Evolutionary conservation across 2,113 vertebrate genomes (phyloP).

Genomic region (Addax nasomaculatus): DNA sequence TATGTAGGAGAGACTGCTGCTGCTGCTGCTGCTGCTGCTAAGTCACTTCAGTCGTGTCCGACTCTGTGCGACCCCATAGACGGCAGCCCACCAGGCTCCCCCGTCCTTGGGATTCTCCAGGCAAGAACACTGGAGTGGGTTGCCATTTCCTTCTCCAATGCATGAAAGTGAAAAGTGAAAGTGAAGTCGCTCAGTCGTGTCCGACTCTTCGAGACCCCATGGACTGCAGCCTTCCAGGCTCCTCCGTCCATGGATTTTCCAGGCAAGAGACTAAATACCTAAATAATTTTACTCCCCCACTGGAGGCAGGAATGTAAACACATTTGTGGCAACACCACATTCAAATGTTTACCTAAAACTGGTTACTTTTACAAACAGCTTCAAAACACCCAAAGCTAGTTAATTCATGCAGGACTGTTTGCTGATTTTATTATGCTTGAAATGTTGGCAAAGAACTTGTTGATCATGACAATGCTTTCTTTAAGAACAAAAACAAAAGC

Average conservation of each 20-base stretch:
- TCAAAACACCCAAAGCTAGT: background rate
- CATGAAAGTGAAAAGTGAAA: too few relatives aligned
- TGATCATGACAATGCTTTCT: background rate
- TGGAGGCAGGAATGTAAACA: background rate
- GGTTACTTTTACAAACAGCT: background rate
- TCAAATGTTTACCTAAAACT: constrained; percentile 9
- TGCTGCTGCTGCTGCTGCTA: background rate
- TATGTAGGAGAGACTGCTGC: background rate
- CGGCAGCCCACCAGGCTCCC: too few relatives aligned
- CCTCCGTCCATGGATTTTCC: background rate
- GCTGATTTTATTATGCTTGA: background rate
- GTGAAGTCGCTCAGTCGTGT: background rate
- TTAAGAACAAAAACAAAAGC: background rate
- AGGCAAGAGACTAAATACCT: background rate
- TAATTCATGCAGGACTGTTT: background rate
- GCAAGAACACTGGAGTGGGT: too few relatives aligned
- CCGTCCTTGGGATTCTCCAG: too few relatives aligned
- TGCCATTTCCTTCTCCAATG: too few relatives aligned
- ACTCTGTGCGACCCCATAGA: too few relatives aligned
- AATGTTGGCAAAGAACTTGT: background rate
- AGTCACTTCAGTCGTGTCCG: accelerated
- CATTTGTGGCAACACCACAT: background rate
- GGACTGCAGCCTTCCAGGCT: background rate
- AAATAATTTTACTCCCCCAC: background rate
- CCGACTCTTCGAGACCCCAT: accelerated